Conservation (phyloP, 2,888 invertebrate species). For the Balanococcus diminutus region DNA sequence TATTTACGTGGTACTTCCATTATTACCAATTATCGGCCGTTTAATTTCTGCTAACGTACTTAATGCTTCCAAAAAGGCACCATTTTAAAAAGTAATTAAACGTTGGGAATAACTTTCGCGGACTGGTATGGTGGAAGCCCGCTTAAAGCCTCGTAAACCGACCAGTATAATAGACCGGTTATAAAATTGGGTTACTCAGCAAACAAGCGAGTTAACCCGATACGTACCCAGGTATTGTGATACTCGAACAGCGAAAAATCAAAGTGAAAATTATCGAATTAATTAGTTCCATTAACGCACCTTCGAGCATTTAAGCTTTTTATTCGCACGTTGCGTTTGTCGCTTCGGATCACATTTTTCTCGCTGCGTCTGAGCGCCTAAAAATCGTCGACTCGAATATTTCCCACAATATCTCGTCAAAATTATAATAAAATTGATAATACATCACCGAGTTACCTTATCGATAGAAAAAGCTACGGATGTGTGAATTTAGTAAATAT, state of each 20-base stretch:
- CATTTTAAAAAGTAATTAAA: slow-evolving; percentile 23
- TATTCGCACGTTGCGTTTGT: neutral
- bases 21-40: neutral
- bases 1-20: slow-evolving; percentile 18
- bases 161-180: slow-evolving; percentile 38
- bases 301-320: neutral
- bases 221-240: neutral
- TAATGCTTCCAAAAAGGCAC: neutral
- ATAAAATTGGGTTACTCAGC: slow-evolving; percentile 43
- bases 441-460: neutral
- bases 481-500: neutral
- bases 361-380: neutral
- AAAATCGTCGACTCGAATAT: neutral
- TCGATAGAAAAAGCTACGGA: neutral
- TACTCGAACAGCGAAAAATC: neutral
- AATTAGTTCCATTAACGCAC: slow-evolving; percentile 13
- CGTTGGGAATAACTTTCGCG: slow-evolving; percentile 24
- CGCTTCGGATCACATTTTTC: neutral
- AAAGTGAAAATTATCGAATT: slow-evolving; percentile 32
- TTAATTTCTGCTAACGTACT: neutral
- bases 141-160: slow-evolving; percentile 27
- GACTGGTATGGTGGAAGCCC: neutral
- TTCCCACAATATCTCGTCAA: neutral
- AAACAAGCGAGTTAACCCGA: neutral
- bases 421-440: slow-evolving; percentile 9